These are phyloP conservation scores for Argyresthia goedartella DNA, from an alignment of 2,888 invertebrate species.

Conservation along the genomic window DNA sequence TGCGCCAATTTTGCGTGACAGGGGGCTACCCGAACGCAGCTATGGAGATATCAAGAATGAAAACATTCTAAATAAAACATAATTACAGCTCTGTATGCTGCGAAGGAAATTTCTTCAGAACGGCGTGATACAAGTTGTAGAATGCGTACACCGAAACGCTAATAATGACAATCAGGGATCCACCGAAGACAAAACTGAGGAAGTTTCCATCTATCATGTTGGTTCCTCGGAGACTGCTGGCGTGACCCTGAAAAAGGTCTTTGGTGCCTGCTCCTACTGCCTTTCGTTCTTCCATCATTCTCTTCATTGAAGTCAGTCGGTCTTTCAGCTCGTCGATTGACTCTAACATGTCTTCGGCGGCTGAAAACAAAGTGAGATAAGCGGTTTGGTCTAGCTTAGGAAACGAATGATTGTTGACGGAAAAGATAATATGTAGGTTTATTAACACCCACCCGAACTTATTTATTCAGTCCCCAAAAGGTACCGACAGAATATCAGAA, in stretches of 20 bases:
- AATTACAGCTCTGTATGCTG: conserved; percentile 83
- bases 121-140: conserved; percentile 84
- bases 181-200: conserved; percentile 85
- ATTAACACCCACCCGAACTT: no score
- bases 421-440: no score
- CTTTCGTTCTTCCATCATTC: conserved; percentile 82
- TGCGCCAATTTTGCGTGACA: no score
- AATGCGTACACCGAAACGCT: conserved; percentile 89
- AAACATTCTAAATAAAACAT: not conserved
- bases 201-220: conserved; percentile 86
- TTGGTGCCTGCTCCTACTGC: conserved; percentile 57
- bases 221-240: conserved; percentile 56
- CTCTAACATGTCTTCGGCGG: conserved; percentile 67
- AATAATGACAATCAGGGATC: conserved; percentile 81
- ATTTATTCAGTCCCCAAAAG: no score
- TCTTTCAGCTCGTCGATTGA: conserved; percentile 86
- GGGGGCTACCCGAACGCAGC: no score
- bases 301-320: conserved; percentile 83
- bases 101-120: conserved; percentile 86
- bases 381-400: not conserved
- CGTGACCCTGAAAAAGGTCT: conserved; percentile 59
- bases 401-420: not conserved
- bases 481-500: no score
- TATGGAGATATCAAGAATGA: not conserved
- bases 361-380: conserved; percentile 19